phyloP scores from a whole-genome alignment of 1,140 invertebrate species.

The Ips typographus region DNA sequence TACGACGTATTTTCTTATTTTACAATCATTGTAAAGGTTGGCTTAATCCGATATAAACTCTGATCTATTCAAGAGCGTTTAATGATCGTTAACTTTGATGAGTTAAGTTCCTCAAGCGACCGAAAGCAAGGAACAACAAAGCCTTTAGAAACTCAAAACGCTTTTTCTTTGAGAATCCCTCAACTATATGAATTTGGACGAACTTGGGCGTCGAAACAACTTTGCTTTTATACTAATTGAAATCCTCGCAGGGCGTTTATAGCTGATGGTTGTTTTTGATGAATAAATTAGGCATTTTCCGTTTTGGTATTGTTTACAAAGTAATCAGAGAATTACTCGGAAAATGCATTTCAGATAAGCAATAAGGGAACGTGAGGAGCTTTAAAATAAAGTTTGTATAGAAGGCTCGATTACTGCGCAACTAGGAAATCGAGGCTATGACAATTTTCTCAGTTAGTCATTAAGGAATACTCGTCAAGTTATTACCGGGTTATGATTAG shows the following conservation, averaged over 20 bases:
- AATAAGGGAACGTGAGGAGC: too few relatives aligned
- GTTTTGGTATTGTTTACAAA: neutral
- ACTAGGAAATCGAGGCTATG: too few relatives aligned
- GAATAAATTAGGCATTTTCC: conserved; percentile 14
- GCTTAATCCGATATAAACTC: too few relatives aligned
- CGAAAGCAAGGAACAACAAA: conserved; percentile 7
- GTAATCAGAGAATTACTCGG: conserved; percentile 1
- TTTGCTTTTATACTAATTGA: conserved; percentile 23
- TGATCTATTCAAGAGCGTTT: neutral
- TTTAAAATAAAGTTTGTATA: too few relatives aligned
- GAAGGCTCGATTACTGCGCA: too few relatives aligned
- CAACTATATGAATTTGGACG: conserved; percentile 13
- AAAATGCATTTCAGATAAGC: too few relatives aligned
- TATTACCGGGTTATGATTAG: conserved; percentile 13
- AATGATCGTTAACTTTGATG: conserved; percentile 6
- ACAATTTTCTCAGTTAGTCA: neutral
- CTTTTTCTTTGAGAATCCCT: conserved; percentile 4
- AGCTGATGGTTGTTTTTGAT: conserved; percentile 14
- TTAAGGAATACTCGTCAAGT: neutral
- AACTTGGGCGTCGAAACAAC: conserved; percentile 16
- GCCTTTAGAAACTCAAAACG: conserved; percentile 3
- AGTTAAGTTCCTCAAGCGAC: neutral
- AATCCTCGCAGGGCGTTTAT: conserved; percentile 12
- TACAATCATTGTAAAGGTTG: too few relatives aligned
- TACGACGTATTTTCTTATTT: too few relatives aligned